Conservation (phyloP, 2,888 invertebrate genomes). For the Hydrotaea cyrtoneurina region DNA sequence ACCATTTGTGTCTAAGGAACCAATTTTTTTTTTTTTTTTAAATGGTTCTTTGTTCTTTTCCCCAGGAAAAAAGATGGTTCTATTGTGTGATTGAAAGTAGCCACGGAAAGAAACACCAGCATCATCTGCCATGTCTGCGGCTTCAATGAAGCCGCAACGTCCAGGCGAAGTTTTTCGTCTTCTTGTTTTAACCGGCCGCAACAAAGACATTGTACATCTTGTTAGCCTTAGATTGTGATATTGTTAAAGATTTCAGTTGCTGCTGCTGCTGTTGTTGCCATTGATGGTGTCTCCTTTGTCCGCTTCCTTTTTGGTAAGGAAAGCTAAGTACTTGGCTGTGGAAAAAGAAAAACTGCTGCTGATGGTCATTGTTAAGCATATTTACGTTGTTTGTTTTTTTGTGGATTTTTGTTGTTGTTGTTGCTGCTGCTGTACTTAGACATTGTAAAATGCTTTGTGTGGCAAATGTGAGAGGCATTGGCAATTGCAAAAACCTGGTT, state of each 20-base stretch:
- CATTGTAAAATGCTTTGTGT: not conserved
- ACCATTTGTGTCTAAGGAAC: not conserved
- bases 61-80: not conserved
- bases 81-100: conserved; percentile 31
- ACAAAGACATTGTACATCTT: conserved; percentile 64
- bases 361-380: conserved; percentile 76
- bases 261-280: conserved; percentile 21
- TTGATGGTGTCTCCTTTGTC: conserved; percentile 25
- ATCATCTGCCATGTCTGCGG: not conserved
- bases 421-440: not conserved
- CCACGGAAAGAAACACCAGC: not conserved
- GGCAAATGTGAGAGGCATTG: conserved; percentile 22
- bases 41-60: conserved; percentile 1
- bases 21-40: too few species aligned
- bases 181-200: conserved; percentile 3
- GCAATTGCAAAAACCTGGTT: conserved; percentile 28
- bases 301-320: conserved; percentile 31
- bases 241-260: conserved; percentile 54
- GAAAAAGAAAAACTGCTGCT: conserved; percentile 70
- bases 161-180: conserved; percentile 11
- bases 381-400: conserved; percentile 40
- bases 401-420: not conserved
- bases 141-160: not conserved
- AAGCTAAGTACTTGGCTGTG: conserved; percentile 69
- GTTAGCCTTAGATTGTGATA: conserved; percentile 66